Evolutionary conservation across 2,888 invertebrate species (phyloP), one percentile per base, ranked within the genome.

Genomic region (Plagodis pulveraria): DNA sequence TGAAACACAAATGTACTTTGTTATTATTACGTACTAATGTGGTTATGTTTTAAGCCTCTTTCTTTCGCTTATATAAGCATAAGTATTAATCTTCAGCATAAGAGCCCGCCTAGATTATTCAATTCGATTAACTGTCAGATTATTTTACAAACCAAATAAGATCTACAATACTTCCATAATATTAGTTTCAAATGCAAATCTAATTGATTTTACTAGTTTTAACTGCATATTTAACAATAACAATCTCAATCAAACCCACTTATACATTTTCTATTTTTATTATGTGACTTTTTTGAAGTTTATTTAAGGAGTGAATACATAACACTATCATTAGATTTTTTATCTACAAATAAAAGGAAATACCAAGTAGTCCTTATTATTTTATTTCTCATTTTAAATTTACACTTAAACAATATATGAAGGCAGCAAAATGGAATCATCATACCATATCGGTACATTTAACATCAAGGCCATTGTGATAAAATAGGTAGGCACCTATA

Each of bases 391-490:
- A 71, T 78, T 73, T 80, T 70, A 66, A 81, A 77, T 77, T 69
- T 81, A 81, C 74, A 81, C 81, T 80, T 81, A 83, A 76, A 72
- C 76, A 78, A 75, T 71, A 72, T 67, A 62, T 67, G 70, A 80
- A 81, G 79, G 76, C 80, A 77, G 74, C 68, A 67, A 67, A 71
- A 69, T 61, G 61, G 65, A 71, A 66, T 66, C 67, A 67, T 63
- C 58, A 50, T 61, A 61, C 60, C 56, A 52, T 40, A 44, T 11
- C 40, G 60, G 60, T 60, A 59, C 41, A 66, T 50, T 68, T 36
- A 36, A 50, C 50, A 48, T 49, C 56, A 56, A 56, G 51, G 33
- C 58, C 45, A 53, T 61, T 48, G 40, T 56, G 55, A 61, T 52
- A 56, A 56, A 56, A 61, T 53, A 59, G 11, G 12, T 45, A 22